A percentile compares a stretch with the other conserved stretches of the same genome.
Evolutionary conservation across 2,113 vertebrate genomes (phyloP).

Genomic region (Lepus americanus): DNA sequence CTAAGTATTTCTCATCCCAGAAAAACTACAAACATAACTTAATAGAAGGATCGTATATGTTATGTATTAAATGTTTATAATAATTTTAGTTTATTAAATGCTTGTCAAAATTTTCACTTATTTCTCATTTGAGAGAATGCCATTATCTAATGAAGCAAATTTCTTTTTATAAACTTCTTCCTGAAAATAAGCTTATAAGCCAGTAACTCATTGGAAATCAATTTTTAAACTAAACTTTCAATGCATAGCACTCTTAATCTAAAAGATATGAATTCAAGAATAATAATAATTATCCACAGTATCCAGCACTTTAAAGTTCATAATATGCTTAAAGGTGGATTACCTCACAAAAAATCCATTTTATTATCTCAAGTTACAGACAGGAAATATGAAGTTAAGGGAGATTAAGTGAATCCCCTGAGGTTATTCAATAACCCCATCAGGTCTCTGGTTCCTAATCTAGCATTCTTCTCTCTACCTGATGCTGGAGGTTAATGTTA

Average conservation of each 20-base stretch:
- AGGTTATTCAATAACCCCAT: too few species aligned
- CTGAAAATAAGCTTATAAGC: neutral
- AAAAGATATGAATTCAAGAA: neutral
- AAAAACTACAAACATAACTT: neutral
- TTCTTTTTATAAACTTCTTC: neutral
- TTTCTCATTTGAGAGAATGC: neutral
- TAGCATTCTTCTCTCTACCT: neutral
- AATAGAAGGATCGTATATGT: neutral
- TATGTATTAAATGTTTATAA: neutral
- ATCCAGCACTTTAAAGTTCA: neutral
- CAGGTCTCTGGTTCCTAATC: neutral
- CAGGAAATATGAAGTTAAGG: neutral
- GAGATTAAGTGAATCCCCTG: neutral
- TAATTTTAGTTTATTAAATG: neutral
- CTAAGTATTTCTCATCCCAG: neutral
- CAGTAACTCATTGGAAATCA: neutral
- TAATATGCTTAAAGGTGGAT: neutral
- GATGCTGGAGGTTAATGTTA: neutral
- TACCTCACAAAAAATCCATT: neutral
- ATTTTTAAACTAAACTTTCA: neutral
- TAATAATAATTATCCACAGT: neutral
- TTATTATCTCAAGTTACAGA: conserved; percentile 21
- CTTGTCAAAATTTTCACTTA: neutral
- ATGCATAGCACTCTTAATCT: neutral
- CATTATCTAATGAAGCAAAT: neutral